Percentiles rank a stretch among this genome's conserved stretches.
These are phyloP conservation scores for Notocelia uddmanniana DNA, from an alignment of 2,888 invertebrate genomes.

Conservation along the genomic window DNA sequence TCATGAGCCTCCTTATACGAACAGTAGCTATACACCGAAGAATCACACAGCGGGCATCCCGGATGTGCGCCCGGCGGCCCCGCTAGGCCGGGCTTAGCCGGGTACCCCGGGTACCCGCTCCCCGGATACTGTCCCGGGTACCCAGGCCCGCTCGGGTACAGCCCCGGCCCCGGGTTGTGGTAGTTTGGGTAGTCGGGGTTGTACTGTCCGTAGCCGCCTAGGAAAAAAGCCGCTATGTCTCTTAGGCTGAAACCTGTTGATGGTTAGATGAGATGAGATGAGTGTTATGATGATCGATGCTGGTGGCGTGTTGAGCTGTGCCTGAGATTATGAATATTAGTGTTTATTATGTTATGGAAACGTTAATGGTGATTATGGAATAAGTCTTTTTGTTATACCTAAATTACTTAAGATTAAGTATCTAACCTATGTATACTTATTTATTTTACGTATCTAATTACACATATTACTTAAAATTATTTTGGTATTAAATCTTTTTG, in stretches of 20 bases:
- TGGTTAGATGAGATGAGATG: conserved; percentile 61
- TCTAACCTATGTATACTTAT: too few species aligned
- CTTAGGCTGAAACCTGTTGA: conserved; percentile 80
- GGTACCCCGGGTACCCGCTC: conserved; percentile 48
- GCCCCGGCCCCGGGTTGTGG: conserved; percentile 52
- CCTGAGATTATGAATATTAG: neutral
- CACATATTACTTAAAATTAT: too few species aligned
- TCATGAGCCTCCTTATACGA: conserved; percentile 91
- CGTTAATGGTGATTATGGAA: neutral
- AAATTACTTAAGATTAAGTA: too few species aligned
- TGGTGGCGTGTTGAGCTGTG: conserved; percentile 25
- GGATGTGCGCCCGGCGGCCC: conserved; percentile 80
- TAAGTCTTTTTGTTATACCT: too few species aligned
- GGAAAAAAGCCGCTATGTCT: conserved; percentile 80
- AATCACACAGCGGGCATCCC: conserved; percentile 91
- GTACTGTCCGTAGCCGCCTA: conserved; percentile 71
- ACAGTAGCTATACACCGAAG: conserved; percentile 92
- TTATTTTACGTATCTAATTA: too few species aligned
- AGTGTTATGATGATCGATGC: conserved; percentile 39
- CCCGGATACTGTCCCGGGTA: conserved; percentile 57
- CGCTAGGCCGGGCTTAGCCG: conserved; percentile 54
- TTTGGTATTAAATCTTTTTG: too few species aligned
- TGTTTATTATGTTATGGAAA: neutral
- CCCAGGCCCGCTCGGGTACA: conserved; percentile 37
- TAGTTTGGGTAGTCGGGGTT: conserved; percentile 53